These are phyloP conservation scores for Coelopa frigida DNA, from an alignment of 1,140 invertebrate species.

Conservation along the genomic window DNA sequence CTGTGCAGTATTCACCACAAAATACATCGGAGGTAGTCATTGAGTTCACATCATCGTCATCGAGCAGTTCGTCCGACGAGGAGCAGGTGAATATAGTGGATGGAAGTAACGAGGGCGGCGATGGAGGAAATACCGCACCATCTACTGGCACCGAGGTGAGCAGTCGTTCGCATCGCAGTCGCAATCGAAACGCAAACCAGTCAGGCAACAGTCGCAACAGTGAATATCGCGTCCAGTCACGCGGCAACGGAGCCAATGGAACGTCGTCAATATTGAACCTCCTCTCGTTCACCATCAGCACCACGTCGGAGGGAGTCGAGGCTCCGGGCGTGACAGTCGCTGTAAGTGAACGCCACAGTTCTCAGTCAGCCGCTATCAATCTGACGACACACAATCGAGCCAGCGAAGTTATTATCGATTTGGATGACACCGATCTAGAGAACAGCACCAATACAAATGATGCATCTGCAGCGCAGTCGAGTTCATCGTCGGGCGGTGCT, in stretches of 20 bases:
- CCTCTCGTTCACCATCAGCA: slow-evolving; percentile 7
- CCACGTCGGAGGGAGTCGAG: slow-evolving; percentile 6
- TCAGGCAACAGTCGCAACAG: background rate
- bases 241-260: background rate
- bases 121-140: slow-evolving; percentile 16
- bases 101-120: slow-evolving; percentile 6
- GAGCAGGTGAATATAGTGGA: background rate
- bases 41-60: slow-evolving; percentile 19
- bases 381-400: slow-evolving; percentile 15
- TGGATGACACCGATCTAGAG: slow-evolving; percentile 1
- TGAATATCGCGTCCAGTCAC: slow-evolving; percentile 8
- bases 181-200: slow-evolving; percentile 18
- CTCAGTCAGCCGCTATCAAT: slow-evolving; percentile 14
- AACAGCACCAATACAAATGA: background rate
- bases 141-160: slow-evolving; percentile 37
- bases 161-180: slow-evolving; percentile 22
- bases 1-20: slow-evolving; percentile 47
- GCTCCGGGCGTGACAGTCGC: slow-evolving; percentile 1
- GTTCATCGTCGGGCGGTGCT: background rate
- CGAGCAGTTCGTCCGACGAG: slow-evolving; percentile 19
- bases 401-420: slow-evolving; percentile 6
- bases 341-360: background rate
- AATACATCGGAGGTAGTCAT: slow-evolving; percentile 32
- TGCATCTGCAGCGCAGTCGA: background rate
- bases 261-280: background rate